Percentiles rank a stretch among this genome's conserved stretches.
These are phyloP conservation scores for Troides helena DNA, from an alignment of 2,888 invertebrate genomes.

Conservation along the genomic window DNA sequence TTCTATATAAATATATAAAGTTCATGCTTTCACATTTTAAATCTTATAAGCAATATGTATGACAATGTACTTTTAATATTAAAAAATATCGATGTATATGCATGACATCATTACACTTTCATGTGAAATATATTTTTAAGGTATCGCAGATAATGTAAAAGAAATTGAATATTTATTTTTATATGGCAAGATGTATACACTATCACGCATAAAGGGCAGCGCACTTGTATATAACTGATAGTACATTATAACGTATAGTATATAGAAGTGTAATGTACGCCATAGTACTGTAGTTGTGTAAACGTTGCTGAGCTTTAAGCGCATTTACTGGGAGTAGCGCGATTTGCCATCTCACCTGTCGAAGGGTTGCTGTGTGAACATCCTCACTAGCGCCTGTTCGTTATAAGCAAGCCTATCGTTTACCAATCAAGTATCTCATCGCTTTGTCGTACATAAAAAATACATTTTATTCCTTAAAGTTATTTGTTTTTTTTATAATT, in stretches of 20 bases:
- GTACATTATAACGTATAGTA: background rate
- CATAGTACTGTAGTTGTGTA: too few relatives aligned
- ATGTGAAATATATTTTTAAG: constrained; percentile 17
- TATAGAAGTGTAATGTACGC: too few relatives aligned
- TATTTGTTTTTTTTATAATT: too few relatives aligned
- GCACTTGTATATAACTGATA: constrained; percentile 25
- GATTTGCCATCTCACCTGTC: too few relatives aligned
- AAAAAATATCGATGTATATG: background rate
- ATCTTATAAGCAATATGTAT: background rate
- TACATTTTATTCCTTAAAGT: too few relatives aligned
- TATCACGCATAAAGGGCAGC: background rate
- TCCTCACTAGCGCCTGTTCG: too few relatives aligned
- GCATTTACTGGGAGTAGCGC: too few relatives aligned
- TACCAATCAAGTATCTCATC: too few relatives aligned
- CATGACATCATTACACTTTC: background rate
- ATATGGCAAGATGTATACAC: constrained; percentile 22
- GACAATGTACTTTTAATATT: background rate
- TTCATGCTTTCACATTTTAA: background rate
- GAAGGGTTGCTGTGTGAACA: too few relatives aligned
- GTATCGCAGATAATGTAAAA: background rate
- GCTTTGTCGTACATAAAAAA: too few relatives aligned
- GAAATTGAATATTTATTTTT: constrained; percentile 28
- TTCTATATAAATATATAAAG: background rate
- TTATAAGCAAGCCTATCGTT: too few relatives aligned
- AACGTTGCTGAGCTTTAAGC: background rate